Evolutionary conservation across 2,113 vertebrate species (phyloP).

Genomic region (Tichodroma muraria): DNA sequence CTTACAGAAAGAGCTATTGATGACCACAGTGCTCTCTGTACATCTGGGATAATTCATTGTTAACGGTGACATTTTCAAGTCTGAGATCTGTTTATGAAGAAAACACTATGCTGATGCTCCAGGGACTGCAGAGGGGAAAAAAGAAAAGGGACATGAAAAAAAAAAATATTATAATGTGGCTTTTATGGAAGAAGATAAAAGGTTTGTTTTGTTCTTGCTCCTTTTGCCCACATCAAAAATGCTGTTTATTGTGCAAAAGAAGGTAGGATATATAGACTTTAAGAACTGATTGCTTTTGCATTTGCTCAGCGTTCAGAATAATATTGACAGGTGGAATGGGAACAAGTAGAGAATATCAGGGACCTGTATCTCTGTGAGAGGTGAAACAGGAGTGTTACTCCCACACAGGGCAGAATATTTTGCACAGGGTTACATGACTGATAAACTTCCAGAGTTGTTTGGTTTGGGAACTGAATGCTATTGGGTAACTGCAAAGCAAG

Average conservation of each 20-base stretch:
- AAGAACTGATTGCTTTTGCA: slow-evolving; percentile 8
- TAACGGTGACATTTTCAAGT: slow-evolving; percentile 47
- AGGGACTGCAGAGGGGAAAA: neutral
- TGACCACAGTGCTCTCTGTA: neutral
- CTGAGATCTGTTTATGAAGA: slow-evolving; percentile 39
- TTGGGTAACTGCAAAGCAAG: neutral
- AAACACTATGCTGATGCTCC: slow-evolving; percentile 8
- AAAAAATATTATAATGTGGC: slow-evolving; percentile 33
- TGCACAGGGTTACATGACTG: neutral
- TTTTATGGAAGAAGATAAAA: slow-evolving; percentile 57
- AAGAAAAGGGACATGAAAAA: slow-evolving; percentile 27
- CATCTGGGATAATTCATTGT: neutral
- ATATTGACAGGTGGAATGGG: neutral
- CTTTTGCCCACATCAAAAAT: slow-evolving; percentile 60
- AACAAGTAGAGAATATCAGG: neutral
- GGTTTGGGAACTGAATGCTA: neutral
- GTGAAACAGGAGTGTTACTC: neutral
- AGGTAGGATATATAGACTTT: neutral
- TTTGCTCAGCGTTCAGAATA: slow-evolving; percentile 8
- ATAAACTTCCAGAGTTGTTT: neutral
- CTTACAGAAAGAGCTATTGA: neutral
- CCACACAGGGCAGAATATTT: neutral
- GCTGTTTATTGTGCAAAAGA: slow-evolving; percentile 38
- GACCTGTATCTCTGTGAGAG: neutral
- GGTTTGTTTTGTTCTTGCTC: slow-evolving; percentile 32